Percentiles rank a stretch among this genome's conserved stretches.
phyloP scores from a whole-genome alignment of 2,888 invertebrate species.

The Drosophila monieri region DNA sequence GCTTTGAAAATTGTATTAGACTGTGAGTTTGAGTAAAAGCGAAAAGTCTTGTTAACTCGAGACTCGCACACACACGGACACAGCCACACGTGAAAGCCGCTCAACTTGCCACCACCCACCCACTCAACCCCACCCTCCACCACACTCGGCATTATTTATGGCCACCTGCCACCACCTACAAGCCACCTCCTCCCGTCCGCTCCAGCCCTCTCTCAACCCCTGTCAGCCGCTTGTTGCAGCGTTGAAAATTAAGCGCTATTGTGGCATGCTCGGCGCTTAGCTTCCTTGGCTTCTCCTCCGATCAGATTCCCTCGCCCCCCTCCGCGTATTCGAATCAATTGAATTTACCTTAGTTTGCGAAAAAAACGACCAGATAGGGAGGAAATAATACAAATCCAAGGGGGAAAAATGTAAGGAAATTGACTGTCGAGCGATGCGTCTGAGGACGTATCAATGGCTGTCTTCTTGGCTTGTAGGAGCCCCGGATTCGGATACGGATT shows the following conservation, averaged over 20 bases:
- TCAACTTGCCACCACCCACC: conserved; percentile 7
- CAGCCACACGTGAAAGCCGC: conserved; percentile 24
- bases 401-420: conserved; percentile 50
- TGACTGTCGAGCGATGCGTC: conserved; percentile 53
- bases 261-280: conserved; percentile 49
- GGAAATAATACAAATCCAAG: conserved; percentile 30
- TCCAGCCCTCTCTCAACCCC: not conserved
- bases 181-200: conserved; percentile 2
- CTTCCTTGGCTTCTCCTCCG: conserved; percentile 20
- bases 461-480: conserved; percentile 8
- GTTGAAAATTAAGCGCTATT: conserved; percentile 72
- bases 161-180: conserved; percentile 13
- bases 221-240: conserved; percentile 45
- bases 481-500: not conserved
- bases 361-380: conserved; percentile 15
- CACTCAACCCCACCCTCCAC: conserved; percentile 11
- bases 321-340: conserved; percentile 63
- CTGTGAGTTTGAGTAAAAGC: conserved; percentile 61
- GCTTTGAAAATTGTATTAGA: conserved; percentile 57
- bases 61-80: conserved; percentile 26
- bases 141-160: conserved; percentile 51
- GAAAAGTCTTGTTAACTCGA: conserved; percentile 71
- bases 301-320: conserved; percentile 30
- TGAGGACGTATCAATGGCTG: conserved; percentile 50
- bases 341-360: conserved; percentile 72